These are phyloP conservation scores for Microplitis deprimator DNA, from an alignment of 2,888 invertebrate species.

Conservation along the genomic window DNA sequence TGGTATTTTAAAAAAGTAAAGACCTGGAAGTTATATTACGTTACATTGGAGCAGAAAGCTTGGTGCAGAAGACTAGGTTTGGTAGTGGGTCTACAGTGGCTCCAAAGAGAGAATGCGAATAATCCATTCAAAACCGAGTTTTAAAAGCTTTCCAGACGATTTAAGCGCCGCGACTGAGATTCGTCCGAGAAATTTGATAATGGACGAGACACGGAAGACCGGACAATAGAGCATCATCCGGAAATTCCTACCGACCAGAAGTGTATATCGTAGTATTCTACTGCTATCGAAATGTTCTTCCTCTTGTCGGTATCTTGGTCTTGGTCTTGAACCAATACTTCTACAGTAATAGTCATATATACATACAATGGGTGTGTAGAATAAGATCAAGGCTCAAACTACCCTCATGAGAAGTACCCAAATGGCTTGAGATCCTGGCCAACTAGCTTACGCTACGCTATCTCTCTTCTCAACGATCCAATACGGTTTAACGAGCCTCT, in stretches of 20 bases:
- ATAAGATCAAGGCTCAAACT: slow-evolving; percentile 5
- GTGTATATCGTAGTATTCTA: slow-evolving; percentile 16
- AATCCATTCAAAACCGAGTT: slow-evolving; percentile 45
- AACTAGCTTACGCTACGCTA: not conserved
- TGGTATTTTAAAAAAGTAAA: not conserved
- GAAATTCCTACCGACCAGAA: slow-evolving; percentile 28
- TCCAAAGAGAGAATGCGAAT: slow-evolving; percentile 10
- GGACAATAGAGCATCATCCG: slow-evolving; percentile 48
- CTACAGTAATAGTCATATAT: not conserved
- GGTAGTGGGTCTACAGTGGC: not conserved
- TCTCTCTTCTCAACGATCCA: slow-evolving; percentile 15
- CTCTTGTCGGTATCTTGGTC: not conserved
- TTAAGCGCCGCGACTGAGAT: slow-evolving; percentile 34
- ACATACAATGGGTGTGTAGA: not conserved
- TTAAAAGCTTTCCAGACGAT: slow-evolving; percentile 52
- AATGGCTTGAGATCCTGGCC: slow-evolving; percentile 15
- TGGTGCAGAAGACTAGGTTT: not conserved
- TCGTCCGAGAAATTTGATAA: slow-evolving; percentile 52
- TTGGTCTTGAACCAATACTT: not conserved
- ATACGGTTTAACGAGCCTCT: slow-evolving; percentile 34
- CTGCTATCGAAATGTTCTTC: slow-evolving; percentile 26
- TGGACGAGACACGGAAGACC: slow-evolving; percentile 48
- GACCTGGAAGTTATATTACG: not conserved
- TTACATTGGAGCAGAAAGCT: not conserved
- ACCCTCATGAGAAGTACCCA: slow-evolving; percentile 18